Evolutionary conservation across 2,797 vertebrate species (phyloP).

Genomic region (Gambusia yucatana): DNA sequence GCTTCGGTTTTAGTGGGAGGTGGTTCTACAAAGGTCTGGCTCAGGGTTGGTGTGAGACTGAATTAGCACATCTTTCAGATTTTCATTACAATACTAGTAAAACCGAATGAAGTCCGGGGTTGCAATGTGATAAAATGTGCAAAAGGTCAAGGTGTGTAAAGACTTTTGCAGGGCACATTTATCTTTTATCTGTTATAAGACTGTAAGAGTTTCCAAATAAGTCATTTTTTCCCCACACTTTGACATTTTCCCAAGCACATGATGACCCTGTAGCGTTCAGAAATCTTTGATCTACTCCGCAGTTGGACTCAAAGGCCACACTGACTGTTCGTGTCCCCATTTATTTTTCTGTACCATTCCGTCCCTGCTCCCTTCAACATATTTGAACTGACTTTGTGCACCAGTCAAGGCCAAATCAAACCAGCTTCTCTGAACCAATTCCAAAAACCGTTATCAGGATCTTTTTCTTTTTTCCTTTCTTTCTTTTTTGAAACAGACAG

Average conservation of each 20-base stretch:
- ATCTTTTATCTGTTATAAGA: not conserved
- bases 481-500: constrained; percentile 20
- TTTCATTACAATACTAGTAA: not conserved
- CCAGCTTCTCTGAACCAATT: not conserved
- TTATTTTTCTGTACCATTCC: constrained; percentile 19
- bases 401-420: constrained; percentile 49
- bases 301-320: constrained; percentile 14
- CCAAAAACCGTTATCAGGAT: constrained; percentile 36
- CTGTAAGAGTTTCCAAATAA: not conserved
- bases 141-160: not conserved
- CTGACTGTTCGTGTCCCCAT: not conserved
- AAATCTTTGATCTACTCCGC: constrained; percentile 14
- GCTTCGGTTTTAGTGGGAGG: not conserved
- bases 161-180: not conserved
- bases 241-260: not conserved
- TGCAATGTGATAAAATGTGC: not conserved
- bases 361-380: constrained; percentile 43
- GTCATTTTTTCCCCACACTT: not conserved
- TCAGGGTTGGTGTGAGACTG: not conserved
- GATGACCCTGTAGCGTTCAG: not conserved
- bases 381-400: constrained; percentile 21
- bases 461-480: not conserved
- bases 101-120: not conserved
- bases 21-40: not conserved
- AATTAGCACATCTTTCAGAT: not conserved